Evolutionary conservation across 2,888 invertebrate genomes (phyloP).

Genomic region (Pyrgus malvae): DNA sequence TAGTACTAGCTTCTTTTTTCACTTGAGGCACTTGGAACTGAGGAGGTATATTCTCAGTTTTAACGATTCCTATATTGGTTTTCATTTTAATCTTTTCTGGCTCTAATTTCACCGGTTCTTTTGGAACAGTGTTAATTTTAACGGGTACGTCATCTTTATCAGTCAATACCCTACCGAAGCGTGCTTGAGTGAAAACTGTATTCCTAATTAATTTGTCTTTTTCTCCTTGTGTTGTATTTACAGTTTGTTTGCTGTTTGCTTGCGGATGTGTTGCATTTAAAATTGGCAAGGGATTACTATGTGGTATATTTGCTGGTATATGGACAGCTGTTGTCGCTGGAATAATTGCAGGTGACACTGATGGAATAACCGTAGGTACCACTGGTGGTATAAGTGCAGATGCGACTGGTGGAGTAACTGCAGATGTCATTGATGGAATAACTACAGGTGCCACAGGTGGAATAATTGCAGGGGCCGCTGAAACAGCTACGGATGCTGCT

Average conservation of each 20-base stretch:
- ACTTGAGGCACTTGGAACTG: neutral
- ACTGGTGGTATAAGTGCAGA: too few relatives aligned
- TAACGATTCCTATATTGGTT: neutral
- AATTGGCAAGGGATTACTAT: too few relatives aligned
- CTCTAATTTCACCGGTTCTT: slow-evolving; percentile 25
- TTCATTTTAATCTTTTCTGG: slow-evolving; percentile 6
- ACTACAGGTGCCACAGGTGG: too few relatives aligned
- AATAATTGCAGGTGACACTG: neutral
- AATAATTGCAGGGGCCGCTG: too few relatives aligned
- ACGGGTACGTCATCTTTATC: slow-evolving; percentile 45
- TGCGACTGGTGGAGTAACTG: too few relatives aligned
- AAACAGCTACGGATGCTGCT: too few relatives aligned
- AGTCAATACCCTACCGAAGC: slow-evolving; percentile 54
- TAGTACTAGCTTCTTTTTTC: slow-evolving; percentile 3
- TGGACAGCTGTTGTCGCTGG: slow-evolving; percentile 7
- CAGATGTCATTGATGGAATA: too few relatives aligned
- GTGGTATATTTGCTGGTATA: neutral
- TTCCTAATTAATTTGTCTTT: slow-evolving; percentile 65
- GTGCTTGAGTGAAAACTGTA: slow-evolving; percentile 69
- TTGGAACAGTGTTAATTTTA: slow-evolving; percentile 21
- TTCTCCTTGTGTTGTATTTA: slow-evolving; percentile 37
- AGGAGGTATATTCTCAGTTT: neutral
- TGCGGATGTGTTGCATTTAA: too few relatives aligned
- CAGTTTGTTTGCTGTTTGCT: too few relatives aligned
- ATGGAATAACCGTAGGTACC: too few relatives aligned